These are phyloP conservation scores for Ceratitis capitata DNA, from an alignment of 1,140 invertebrate species.

Conservation along the genomic window DNA sequence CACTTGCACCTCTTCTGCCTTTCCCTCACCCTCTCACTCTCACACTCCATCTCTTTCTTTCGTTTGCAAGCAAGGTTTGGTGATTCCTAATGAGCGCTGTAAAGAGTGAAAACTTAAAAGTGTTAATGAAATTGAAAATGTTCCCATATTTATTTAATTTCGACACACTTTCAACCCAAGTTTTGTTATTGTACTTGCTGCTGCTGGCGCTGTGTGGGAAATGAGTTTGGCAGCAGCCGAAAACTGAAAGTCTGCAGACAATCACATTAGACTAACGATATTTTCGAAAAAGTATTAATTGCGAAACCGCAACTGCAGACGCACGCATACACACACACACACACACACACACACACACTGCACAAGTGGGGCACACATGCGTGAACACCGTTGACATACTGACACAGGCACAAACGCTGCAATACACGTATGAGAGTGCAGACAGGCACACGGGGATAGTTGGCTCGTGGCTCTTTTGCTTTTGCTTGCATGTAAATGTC, in stretches of 20 bases:
- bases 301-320: constrained; percentile 11
- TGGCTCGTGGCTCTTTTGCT: too few species aligned
- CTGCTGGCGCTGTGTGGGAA: not conserved
- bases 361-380: too few species aligned
- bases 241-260: constrained; percentile 9
- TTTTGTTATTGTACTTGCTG: not conserved
- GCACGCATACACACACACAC: not conserved
- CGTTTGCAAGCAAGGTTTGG: not conserved
- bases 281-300: constrained; percentile 33
- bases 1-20: too few species aligned
- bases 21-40: not conserved
- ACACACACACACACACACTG: not conserved
- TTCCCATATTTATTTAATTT: not conserved
- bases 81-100: not conserved
- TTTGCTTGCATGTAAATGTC: not conserved
- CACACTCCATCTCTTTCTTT: not conserved
- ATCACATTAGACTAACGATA: constrained; percentile 29
- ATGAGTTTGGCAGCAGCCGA: not conserved
- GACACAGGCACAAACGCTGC: not conserved
- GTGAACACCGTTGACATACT: not conserved
- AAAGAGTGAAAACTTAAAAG: not conserved
- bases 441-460: not conserved
- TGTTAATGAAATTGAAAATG: constrained; percentile 19
- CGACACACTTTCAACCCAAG: not conserved
- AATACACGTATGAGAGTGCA: too few species aligned